These are phyloP conservation scores for Colaptes auratus DNA, from an alignment of 2,113 vertebrate genomes.

Conservation along the genomic window DNA sequence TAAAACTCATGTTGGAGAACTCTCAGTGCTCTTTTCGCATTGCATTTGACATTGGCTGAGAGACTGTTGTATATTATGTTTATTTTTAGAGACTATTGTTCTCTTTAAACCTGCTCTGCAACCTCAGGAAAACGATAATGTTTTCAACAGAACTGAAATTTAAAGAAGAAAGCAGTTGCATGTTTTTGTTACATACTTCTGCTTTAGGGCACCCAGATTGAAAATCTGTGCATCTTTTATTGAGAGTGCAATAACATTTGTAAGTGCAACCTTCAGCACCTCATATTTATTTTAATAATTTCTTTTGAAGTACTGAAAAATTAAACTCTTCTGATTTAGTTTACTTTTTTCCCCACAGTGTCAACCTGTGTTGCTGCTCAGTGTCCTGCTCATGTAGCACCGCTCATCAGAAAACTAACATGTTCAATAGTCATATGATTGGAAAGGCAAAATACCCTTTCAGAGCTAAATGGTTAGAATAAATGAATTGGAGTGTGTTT, in stretches of 20 bases:
- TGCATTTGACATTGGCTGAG: conserved; percentile 69
- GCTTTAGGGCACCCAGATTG: not conserved
- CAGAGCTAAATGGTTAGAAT: not conserved
- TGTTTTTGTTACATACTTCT: not conserved
- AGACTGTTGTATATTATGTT: conserved; percentile 69
- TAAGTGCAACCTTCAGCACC: not conserved
- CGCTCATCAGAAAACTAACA: not conserved
- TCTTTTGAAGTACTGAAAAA: conserved; percentile 23
- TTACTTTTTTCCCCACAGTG: not conserved
- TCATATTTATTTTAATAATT: not conserved
- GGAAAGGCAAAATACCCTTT: not conserved
- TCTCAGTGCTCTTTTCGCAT: conserved; percentile 66
- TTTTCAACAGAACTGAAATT: conserved; percentile 40
- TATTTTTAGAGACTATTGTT: conserved; percentile 76
- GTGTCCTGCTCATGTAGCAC: not conserved
- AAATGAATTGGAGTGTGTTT: not conserved
- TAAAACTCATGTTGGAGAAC: conserved; percentile 68
- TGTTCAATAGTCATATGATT: not conserved
- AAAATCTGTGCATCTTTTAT: conserved; percentile 28
- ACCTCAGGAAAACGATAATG: conserved; percentile 25
- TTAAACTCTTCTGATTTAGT: conserved; percentile 6
- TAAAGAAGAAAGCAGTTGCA: not conserved
- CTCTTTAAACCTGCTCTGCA: conserved; percentile 53
- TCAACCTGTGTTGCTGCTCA: not conserved
- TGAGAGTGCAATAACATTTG: conserved; percentile 2